Percentiles rank a stretch among this genome's conserved stretches.
Conservation (phyloP, 2,113 vertebrate genomes). For the Zosterops pallidus region DNA sequence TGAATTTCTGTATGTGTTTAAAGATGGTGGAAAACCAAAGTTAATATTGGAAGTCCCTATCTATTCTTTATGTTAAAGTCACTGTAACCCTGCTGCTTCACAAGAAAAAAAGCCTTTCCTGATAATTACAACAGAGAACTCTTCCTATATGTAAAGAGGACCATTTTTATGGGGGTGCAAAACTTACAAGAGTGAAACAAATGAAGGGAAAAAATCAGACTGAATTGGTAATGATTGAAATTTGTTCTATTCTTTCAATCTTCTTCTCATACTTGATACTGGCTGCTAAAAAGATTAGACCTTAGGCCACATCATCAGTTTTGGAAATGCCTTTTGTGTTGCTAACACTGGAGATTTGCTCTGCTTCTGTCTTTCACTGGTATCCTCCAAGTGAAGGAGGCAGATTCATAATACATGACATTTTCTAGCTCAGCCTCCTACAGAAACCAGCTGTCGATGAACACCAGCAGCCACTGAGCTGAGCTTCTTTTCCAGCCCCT, state of each 20-base stretch:
- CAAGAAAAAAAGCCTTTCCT: background rate
- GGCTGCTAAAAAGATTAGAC: background rate
- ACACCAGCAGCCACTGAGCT: background rate
- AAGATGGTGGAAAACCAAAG: background rate
- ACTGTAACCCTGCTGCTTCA: background rate
- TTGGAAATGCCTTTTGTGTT: background rate
- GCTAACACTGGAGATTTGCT: rapidly evolving
- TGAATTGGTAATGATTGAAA: background rate
- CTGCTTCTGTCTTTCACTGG: background rate
- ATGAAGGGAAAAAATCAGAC: background rate
- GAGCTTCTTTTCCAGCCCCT: background rate
- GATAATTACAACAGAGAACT: background rate
- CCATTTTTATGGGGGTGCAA: rapidly evolving
- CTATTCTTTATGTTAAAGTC: background rate
- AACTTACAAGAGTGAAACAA: background rate
- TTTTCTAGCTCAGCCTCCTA: background rate
- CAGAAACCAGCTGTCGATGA: background rate
- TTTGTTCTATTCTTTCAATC: background rate
- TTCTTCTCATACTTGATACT: background rate
- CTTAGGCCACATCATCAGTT: background rate
- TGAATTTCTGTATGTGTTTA: background rate
- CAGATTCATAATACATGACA: background rate
- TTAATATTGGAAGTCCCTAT: background rate
- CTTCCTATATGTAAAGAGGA: background rate
- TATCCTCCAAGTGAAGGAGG: background rate